Evolutionary conservation across 2,113 vertebrate species (phyloP), one percentile per base, ranked within the genome.

Genomic region (Hippotragus niger): DNA sequence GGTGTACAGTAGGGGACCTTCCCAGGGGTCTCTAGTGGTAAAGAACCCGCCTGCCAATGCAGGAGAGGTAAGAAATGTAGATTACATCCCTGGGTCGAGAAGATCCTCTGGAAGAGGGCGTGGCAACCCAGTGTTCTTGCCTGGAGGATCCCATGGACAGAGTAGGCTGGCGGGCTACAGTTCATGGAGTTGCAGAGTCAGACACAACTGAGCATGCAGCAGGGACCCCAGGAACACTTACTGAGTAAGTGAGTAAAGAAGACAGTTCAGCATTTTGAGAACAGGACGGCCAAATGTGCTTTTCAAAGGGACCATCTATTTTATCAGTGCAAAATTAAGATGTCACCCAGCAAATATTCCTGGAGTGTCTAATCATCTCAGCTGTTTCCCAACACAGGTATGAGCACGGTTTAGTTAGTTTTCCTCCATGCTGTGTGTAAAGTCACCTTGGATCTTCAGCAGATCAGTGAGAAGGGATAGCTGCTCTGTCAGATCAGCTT

Each of bases 31-130:
- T 1, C 71, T 27, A 76, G 71, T 76, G 71, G 23, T 76, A 76
- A 43, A 43, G 71, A 43, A 43, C 15, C 12, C 0, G 6, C 71
- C 40, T 43, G 40, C 23, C 71, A 76, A 76, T 27, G 23, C 23
- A 76, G 40, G 12, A 76, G 71, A 76, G 0, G 0, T 2, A 76
- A 43, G 23, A 76, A 43, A 76, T 43, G 71, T 27, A 12, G 40
- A 43, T 76, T 43, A 8, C 36, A 43, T 76, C 23, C 40, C 36
- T 27, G 23, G 12, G 40, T 43, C 1, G 1, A 2, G 40, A 76
- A 76, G 71, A 15, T 43, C 71, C 40, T 40, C 40, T 76, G 40
- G 71, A 76, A 43, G 71, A 43, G 23, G 71, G 6, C 71, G 25
- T 43, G 71, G 71, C 40, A 43, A 43, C 40, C 71, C 71, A 27